phyloP scores from a whole-genome alignment of 1,140 invertebrate genomes.

The Spodoptera litura region DNA sequence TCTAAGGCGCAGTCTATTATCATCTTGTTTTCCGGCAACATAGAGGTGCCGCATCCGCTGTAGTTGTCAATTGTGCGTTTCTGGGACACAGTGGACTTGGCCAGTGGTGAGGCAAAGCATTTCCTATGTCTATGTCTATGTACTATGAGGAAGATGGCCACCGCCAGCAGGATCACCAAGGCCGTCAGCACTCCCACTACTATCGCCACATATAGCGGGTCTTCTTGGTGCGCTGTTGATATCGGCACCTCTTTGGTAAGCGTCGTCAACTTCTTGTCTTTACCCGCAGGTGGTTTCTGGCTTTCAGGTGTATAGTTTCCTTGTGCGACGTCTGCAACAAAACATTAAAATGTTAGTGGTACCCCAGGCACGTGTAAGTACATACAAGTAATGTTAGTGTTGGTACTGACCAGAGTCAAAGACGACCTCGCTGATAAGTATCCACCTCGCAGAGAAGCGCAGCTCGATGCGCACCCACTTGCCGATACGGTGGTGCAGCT shows the following conservation, averaged over 20 bases:
- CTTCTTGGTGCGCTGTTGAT: constrained; percentile 89
- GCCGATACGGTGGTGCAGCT: constrained; percentile 93
- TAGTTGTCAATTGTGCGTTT: constrained; percentile 70
- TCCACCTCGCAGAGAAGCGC: constrained; percentile 94
- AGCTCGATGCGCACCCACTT: constrained; percentile 93
- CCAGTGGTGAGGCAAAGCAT: constrained; percentile 90
- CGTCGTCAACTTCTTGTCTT: constrained; percentile 85
- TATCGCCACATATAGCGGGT: constrained; percentile 92
- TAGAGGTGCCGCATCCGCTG: constrained; percentile 83
- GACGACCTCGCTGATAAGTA: constrained; percentile 95
- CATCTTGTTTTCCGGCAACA: constrained; percentile 86
- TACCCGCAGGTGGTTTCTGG: constrained; percentile 72
- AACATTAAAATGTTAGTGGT: too few relatives aligned
- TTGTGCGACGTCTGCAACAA: constrained; percentile 88
- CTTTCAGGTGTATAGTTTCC: constrained; percentile 90
- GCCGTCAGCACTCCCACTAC: constrained; percentile 93
- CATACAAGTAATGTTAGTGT: too few relatives aligned
- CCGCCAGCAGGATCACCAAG: constrained; percentile 91
- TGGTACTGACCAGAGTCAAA: constrained; percentile 91
- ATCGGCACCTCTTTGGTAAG: constrained; percentile 87
- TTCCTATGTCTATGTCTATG: constrained; percentile 92
- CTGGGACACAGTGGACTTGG: constrained; percentile 87
- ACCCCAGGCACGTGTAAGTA: too few relatives aligned
- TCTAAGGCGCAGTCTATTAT: constrained; percentile 83
- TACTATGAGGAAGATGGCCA: constrained; percentile 92